Conservation (phyloP, 2,888 invertebrate genomes). For the Cosmia trapezina region DNA sequence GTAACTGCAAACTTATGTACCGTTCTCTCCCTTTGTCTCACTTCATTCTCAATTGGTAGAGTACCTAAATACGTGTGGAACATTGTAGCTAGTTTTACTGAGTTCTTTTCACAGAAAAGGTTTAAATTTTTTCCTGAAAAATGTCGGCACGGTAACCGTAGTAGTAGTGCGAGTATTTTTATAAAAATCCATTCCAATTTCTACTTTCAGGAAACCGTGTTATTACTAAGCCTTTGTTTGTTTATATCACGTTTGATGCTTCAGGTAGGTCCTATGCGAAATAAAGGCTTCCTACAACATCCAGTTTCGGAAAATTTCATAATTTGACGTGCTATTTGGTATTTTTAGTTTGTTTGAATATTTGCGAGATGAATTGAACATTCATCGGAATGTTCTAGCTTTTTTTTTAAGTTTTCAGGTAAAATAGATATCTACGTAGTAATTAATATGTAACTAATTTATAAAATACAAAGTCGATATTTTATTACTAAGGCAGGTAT, state of each 20-base stretch:
- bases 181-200: slow-evolving; percentile 55
- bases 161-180: slow-evolving; percentile 34
- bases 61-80: slow-evolving; percentile 34
- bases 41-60: slow-evolving; percentile 32
- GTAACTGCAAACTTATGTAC: slow-evolving; percentile 9
- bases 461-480: not conserved
- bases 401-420: no score
- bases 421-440: no score
- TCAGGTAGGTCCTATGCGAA: not conserved
- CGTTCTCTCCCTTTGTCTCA: slow-evolving; percentile 18
- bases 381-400: no score
- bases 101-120: slow-evolving; percentile 25
- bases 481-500: not conserved
- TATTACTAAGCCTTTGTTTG: slow-evolving; percentile 48
- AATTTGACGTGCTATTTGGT: not conserved
- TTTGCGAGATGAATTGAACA: not conserved
- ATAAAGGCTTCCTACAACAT: not conserved
- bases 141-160: slow-evolving; percentile 6
- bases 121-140: slow-evolving; percentile 29
- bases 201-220: slow-evolving; percentile 45
- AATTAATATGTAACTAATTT: not conserved
- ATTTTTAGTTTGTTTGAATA: not conserved
- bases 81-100: slow-evolving; percentile 24
- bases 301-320: not conserved
- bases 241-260: slow-evolving; percentile 23